phyloP scores from a whole-genome alignment of 53 echinoderm and acorn worm species.

The Crossaster papposus region DNA sequence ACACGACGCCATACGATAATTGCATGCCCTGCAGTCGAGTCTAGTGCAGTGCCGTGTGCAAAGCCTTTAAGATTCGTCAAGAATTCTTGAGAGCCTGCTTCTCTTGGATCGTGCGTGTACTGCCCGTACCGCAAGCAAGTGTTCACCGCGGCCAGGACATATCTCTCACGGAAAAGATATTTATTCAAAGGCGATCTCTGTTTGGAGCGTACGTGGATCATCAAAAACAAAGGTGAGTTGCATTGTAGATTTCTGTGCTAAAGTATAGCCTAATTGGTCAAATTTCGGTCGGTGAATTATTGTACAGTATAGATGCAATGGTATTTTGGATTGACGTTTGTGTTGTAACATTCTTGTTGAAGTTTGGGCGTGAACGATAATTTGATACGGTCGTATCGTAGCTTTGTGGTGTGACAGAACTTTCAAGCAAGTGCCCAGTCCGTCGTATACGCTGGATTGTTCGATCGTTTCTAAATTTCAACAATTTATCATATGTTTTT shows the following conservation, averaged over 20 bases:
- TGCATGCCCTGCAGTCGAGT: background rate
- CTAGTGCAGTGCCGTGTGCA: slow-evolving; percentile 24
- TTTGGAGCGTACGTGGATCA: slow-evolving; percentile 3
- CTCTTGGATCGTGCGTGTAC: background rate
- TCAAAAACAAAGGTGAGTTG: slow-evolving; percentile 6
- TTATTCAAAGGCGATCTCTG: background rate
- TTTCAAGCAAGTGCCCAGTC: too few species aligned
- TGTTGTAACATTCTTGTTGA: too few species aligned
- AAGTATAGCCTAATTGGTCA: background rate
- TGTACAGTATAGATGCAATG: background rate
- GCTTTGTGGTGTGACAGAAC: too few species aligned
- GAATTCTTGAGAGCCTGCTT: slow-evolving; percentile 3
- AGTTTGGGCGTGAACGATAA: background rate
- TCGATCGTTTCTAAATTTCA: too few species aligned
- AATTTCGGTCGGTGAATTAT: background rate
- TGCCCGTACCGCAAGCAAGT: background rate
- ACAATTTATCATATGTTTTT: too few species aligned
- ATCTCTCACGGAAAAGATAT: slow-evolving; percentile 9
- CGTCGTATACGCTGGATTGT: too few species aligned
- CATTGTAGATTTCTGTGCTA: background rate
- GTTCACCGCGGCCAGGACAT: background rate
- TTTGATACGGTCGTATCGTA: background rate
- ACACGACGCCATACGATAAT: background rate
- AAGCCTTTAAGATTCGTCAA: slow-evolving; percentile 23
- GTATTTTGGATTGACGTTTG: too few species aligned